A percentile compares a stretch with the other conserved stretches of the same genome.
Evolutionary conservation across 2,113 vertebrate species (phyloP).

Genomic region (Odocoileus hemionus): DNA sequence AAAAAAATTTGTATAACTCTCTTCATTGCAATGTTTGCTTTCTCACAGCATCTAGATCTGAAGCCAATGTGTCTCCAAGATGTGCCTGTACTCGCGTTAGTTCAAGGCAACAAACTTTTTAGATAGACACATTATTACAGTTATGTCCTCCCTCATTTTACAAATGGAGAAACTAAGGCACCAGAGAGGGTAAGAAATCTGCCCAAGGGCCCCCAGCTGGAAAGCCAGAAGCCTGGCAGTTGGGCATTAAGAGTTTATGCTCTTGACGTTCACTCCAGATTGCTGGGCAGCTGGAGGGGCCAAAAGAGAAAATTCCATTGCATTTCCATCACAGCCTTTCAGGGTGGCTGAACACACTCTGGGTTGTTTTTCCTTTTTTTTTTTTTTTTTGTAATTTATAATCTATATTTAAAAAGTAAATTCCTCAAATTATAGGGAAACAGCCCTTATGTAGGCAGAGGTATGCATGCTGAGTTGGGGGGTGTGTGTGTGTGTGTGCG

Average conservation of each 20-base stretch:
- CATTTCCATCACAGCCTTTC: neutral
- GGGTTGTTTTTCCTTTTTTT: neutral
- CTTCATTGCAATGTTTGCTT: neutral
- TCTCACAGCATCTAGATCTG: neutral
- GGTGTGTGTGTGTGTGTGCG: neutral
- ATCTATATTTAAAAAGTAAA: neutral
- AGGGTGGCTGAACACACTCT: neutral
- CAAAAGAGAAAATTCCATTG: neutral
- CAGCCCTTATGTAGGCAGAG: rapidly evolving
- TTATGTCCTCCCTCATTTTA: neutral
- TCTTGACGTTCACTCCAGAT: neutral
- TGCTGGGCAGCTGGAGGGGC: neutral
- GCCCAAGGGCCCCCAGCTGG: neutral
- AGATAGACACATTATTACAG: neutral
- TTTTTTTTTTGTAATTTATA: neutral
- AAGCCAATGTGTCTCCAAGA: rapidly evolving
- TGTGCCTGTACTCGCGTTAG: neutral
- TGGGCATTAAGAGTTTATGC: neutral
- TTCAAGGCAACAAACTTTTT: neutral
- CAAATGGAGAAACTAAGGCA: neutral
- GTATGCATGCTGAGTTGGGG: neutral
- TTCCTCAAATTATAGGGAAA: neutral
- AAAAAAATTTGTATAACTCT: neutral
- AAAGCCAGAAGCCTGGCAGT: neutral
- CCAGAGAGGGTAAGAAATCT: neutral